phyloP scores from a whole-genome alignment of 1,140 invertebrate genomes.

The Sitobion miscanthi region DNA sequence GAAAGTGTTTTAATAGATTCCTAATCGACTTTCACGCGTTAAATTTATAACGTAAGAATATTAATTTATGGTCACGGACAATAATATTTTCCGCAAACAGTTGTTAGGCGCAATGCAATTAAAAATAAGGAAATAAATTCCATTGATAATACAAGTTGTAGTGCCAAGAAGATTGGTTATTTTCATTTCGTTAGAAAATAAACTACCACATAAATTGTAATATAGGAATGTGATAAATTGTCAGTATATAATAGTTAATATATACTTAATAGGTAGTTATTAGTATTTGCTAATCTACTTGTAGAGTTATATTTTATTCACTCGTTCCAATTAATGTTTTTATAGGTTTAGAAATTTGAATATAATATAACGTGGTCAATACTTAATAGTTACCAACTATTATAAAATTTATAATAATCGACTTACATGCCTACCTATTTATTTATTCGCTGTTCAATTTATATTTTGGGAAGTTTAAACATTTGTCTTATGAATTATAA shows the following conservation, averaged over 20 bases:
- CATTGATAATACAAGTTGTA: background rate
- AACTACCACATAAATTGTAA: background rate
- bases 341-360: background rate
- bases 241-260: background rate
- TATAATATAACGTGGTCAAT: background rate
- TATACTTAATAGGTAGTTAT: no score
- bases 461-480: background rate
- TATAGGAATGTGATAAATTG: background rate
- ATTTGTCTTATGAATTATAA: no score
- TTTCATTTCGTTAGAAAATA: background rate
- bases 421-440: background rate
- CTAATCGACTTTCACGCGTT: background rate
- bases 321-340: background rate
- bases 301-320: background rate
- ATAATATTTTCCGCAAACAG: background rate
- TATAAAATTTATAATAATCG: no score
- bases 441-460: background rate
- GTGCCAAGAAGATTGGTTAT: background rate
- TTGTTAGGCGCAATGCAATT: background rate
- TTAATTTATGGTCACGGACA: conserved; percentile 28
- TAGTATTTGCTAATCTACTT: no score
- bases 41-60: background rate
- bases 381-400: background rate
- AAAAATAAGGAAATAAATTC: background rate
- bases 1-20: background rate